Evolutionary conservation across 2,797 vertebrate species (phyloP), one percentile per base, ranked within the genome.

Genomic region (Pseudochaenichthys georgianus): DNA sequence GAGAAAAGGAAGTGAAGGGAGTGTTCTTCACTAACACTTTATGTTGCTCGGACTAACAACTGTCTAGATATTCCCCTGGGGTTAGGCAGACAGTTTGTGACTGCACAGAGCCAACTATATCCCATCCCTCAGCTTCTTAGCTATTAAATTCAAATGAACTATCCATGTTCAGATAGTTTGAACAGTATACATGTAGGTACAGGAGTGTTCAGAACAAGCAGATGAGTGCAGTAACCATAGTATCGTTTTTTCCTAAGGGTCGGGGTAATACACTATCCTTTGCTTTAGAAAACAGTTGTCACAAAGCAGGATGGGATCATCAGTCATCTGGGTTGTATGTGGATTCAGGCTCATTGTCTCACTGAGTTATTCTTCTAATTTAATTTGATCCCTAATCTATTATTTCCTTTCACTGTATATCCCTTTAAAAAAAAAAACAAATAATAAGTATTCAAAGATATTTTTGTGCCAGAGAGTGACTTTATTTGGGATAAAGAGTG

Each of bases 141-240:
- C 21, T 21, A 21, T 21, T 21, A 2, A 21, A 21, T 21, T 21
- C 21, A 21, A 21, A 21, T 21, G 2, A 21, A 38, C 75, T 70
- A 72, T 84, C 50, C 58, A 43, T 67, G 73, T 57, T 58, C 55
- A 65, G 13, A 81, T 59, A 71, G 63, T 84, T 83, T 59, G 66
- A 15, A 50, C 74, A 50, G 62, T 46, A 69, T 60, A 21, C 21
- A 21, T 21, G 21, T 21, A 54, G 38, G 46, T 9, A 38, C 6
- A 38, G 8, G 11, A 43, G 54, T 53, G 17, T 12, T 57, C 50
- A 64, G 61, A 77, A 73, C 79, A 78, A 83, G 79, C 78, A 83
- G 64, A 83, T 78, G 50, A 50, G 47, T 23, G 53, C 66, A 60
- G 50, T 70, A 41, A 80, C 66, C 52, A 55, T 70, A 60, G 77